Base-by-base conservation (phyloP, 2,888 invertebrate species). In the Ennomos fuscantarius region DNA sequence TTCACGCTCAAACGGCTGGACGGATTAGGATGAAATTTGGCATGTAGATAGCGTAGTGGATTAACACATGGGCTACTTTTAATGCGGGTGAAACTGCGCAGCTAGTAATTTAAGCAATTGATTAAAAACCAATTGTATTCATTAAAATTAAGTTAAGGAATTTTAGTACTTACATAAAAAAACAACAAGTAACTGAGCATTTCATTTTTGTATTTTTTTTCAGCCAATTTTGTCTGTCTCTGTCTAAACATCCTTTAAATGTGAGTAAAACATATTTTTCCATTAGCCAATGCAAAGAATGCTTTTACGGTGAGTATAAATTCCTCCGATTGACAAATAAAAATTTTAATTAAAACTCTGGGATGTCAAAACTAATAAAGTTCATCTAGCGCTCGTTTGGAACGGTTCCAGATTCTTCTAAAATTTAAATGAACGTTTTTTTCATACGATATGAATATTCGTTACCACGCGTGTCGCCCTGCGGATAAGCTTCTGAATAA, bases 361-460 rank as follows among this genome's bases (percentile, higher is more conserved):
- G 75, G 73, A 68, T 79, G 78, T 78, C 78, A 64, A 73, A 78
- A 76, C 79, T 78, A 79, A 85, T 84, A 79, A 82, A 78, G 78
- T 68, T 74, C 66, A 60, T 69, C 63, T 57, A 70, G 63, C 65
- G 69, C 69, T 73, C 57, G 62, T 69, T 86, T 89, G 88, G 89
- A 84, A 64, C 68, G 70, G 69, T 72, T 86, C 89, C 89, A 89
- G 82, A 79, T 81, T 84, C 78, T 83, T 83, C n/a, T 24, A 24
- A 24, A 24, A 24, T 24, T 69, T 77, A 80, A 85, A 83, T 80
- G 81, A 79, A 75, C 65, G 77, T 76, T 74, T 72, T 75, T 69
- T 65, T 66, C 66, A 73, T 73, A 68, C 72, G 78, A 82, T 85
- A 87, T 86, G 86, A 87, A 86, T 89, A 85, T 89, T 87, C 82